Conservation (phyloP, 2,888 invertebrate species). For the Acleris sparsana region DNA sequence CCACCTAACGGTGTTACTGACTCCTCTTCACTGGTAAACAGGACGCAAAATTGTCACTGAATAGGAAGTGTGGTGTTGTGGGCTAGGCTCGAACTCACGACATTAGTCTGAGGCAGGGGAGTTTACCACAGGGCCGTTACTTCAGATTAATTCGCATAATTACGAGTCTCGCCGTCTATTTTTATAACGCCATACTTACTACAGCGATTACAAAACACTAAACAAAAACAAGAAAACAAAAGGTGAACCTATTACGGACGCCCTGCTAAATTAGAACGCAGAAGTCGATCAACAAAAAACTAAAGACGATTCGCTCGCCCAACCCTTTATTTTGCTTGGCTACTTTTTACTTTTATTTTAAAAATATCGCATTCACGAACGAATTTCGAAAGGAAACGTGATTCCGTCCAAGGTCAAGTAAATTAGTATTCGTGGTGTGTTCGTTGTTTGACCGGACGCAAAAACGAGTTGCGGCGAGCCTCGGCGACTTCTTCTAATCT, state of each 20-base stretch:
- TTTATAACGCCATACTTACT: not conserved
- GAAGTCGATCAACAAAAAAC: conserved; percentile 70
- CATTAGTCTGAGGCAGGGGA: not conserved
- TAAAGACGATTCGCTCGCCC: conserved; percentile 66
- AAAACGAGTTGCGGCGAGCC: conserved; percentile 72
- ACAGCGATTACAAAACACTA: not conserved
- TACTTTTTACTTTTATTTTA: conserved; percentile 81
- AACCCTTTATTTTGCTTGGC: conserved; percentile 76
- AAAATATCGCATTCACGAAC: conserved; percentile 82
- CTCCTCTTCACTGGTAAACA: not conserved
- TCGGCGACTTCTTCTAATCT: conserved; percentile 69
- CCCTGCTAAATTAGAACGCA: conserved; percentile 62
- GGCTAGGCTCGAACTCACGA: not conserved
- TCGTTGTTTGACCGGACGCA: conserved; percentile 77
- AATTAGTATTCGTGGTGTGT: conserved; percentile 80
- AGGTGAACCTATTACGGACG: conserved; percentile 33
- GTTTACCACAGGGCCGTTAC: not conserved
- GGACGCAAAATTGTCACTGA: not conserved
- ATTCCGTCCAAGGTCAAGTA: conserved; percentile 77
- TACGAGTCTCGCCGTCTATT: not conserved
- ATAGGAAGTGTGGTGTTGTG: not conserved
- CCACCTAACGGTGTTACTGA: not conserved
- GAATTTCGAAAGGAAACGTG: conserved; percentile 84
- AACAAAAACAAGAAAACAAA: conserved; percentile 19
- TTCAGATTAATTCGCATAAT: not conserved